phyloP scores from a whole-genome alignment of 2,113 vertebrate species.

The Plecotus auritus region DNA sequence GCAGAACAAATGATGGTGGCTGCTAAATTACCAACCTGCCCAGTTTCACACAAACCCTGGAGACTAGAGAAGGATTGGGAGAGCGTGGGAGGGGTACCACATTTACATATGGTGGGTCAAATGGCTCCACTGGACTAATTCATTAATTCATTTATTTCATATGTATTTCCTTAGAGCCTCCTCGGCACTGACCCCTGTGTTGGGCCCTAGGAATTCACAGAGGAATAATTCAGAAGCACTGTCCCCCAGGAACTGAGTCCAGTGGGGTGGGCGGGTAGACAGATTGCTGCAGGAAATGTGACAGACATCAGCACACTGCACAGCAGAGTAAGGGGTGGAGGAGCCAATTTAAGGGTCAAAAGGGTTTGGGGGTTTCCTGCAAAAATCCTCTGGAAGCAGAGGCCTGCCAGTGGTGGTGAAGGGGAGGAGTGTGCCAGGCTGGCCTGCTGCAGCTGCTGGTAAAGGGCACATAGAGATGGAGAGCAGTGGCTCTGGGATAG shows the following conservation, averaged over 20 bases:
- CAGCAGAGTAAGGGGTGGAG: not conserved
- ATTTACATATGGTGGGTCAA: not conserved
- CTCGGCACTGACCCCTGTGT: no score
- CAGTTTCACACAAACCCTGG: not conserved
- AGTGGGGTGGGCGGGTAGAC: not conserved
- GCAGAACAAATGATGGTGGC: not conserved
- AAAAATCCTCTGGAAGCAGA: not conserved
- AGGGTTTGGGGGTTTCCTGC: no score
- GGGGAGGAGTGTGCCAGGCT: not conserved
- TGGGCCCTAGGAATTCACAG: not conserved
- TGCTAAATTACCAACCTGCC: not conserved
- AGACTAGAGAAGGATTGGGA: not conserved
- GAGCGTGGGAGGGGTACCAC: accelerated
- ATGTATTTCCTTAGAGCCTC: not conserved
- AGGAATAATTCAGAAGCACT: not conserved
- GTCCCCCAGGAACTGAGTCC: not conserved
- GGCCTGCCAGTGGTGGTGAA: no score
- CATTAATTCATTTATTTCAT: not conserved
- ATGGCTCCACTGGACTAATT: not conserved
- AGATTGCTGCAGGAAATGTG: not conserved
- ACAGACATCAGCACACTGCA: not conserved
- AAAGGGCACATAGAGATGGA: not conserved
- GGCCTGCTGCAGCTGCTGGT: not conserved
- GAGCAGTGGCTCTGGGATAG: not conserved
- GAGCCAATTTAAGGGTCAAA: not conserved